phyloP scores from a whole-genome alignment of 2,888 invertebrate species.

The Campaea margaritaria region DNA sequence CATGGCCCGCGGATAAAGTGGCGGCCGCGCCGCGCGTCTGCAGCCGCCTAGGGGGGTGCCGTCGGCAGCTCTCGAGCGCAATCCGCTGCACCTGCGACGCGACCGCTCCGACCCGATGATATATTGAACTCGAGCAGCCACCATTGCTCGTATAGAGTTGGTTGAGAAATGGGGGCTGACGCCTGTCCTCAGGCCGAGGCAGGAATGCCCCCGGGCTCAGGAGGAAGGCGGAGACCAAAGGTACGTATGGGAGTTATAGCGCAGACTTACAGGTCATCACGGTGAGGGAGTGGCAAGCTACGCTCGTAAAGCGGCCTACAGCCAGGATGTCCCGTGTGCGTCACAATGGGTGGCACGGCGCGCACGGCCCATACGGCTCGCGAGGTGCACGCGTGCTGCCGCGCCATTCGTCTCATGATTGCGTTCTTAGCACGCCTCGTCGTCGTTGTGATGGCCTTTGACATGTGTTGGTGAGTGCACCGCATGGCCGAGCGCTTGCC shows the following conservation, averaged over 20 bases:
- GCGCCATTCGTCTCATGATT: constrained; percentile 44
- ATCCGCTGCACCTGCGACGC: constrained; percentile 60
- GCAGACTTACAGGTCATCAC: constrained; percentile 31
- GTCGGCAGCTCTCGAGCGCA: constrained; percentile 72
- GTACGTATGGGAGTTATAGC: constrained; percentile 73
- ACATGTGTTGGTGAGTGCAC: constrained; percentile 81
- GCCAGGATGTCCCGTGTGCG: constrained; percentile 64
- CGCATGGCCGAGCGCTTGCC: constrained; percentile 40
- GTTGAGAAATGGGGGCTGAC: constrained; percentile 99
- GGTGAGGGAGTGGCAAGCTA: constrained; percentile 47
- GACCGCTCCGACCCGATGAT: constrained; percentile 76
- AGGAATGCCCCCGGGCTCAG: constrained; percentile 94
- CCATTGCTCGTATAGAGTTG: constrained; percentile 99
- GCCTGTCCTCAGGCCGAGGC: constrained; percentile 98
- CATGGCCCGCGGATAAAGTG: constrained; percentile 62
- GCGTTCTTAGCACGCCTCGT: constrained; percentile 29
- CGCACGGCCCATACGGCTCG: constrained; percentile 45
- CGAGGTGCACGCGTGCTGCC: constrained; percentile 52
- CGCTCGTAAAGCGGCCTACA: constrained; percentile 60
- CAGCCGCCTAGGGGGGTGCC: constrained; percentile 77
- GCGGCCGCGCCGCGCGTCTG: constrained; percentile 66
- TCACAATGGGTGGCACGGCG: constrained; percentile 52
- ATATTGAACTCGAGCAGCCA: constrained; percentile 88
- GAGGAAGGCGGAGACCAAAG: constrained; percentile 90
- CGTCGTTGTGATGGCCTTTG: constrained; percentile 58